phyloP scores from a whole-genome alignment of 30 jellyfish, hydroid and myxozoan genomes.

The Aurelia sp. region DNA sequence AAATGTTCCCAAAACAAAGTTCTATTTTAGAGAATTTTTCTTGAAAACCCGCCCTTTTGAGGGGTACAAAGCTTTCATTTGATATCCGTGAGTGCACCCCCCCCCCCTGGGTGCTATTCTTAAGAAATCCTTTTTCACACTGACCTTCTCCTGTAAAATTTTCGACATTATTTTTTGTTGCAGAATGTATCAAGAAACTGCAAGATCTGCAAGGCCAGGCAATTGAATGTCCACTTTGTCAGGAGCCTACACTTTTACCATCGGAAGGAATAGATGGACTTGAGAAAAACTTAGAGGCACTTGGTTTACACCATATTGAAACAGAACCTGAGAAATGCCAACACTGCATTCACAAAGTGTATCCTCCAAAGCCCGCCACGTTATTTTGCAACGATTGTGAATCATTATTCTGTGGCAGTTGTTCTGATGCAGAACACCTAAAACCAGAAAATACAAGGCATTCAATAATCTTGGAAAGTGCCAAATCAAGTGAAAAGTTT shows the following conservation, averaged over 20 bases:
- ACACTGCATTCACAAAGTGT: conserved; percentile 57
- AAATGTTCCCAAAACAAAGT: no score
- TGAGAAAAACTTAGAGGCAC: conserved; percentile 50
- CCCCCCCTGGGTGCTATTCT: no score
- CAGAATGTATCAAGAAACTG: conserved; percentile 68
- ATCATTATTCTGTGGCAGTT: conserved; percentile 63
- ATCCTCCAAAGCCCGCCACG: conserved; percentile 79
- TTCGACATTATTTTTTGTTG: no score
- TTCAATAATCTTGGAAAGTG: conserved; percentile 42
- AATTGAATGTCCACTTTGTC: conserved; percentile 79
- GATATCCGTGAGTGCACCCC: no score
- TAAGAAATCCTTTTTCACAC: no score
- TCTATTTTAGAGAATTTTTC: no score
- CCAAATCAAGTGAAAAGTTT: neutral
- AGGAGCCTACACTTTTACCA: conserved; percentile 54
- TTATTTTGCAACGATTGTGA: conserved; percentile 71
- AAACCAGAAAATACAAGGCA: conserved; percentile 69
- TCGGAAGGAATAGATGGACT: conserved; percentile 54
- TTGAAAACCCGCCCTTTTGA: no score
- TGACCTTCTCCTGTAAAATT: no score
- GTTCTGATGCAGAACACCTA: conserved; percentile 69
- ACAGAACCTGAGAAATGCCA: conserved; percentile 45
- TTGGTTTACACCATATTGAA: conserved; percentile 35
- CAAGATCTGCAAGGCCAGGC: conserved; percentile 79
- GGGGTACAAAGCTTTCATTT: no score